Conservation (phyloP, 2,113 vertebrate genomes). For the Pogonocichla stellata region DNA sequence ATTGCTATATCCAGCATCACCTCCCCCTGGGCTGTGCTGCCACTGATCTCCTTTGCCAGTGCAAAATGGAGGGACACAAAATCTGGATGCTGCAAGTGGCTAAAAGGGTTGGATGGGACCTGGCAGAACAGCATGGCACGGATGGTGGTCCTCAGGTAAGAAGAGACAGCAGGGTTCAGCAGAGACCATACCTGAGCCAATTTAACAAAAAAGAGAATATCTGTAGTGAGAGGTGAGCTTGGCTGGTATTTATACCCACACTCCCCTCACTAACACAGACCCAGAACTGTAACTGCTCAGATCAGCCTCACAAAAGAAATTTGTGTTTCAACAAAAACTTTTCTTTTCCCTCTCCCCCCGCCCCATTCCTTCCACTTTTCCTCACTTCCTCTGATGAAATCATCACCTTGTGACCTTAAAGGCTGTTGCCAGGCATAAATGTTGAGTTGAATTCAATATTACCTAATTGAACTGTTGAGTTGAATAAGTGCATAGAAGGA, state of each 20-base stretch:
- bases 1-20: neutral
- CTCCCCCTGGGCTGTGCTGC: fast-evolving
- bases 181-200: neutral
- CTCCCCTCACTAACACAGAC: neutral
- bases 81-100: neutral
- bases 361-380: neutral
- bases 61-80: neutral
- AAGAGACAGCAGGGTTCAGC: neutral
- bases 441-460: neutral
- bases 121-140: fast-evolving
- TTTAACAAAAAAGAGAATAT: neutral
- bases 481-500: neutral
- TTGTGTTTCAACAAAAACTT: neutral
- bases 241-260: neutral
- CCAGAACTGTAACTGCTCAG: neutral
- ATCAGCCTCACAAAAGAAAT: neutral
- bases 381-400: neutral
- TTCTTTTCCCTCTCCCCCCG: fast-evolving
- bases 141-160: fast-evolving
- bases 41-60: neutral
- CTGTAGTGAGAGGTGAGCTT: neutral
- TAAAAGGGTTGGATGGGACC: neutral
- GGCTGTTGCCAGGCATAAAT: neutral
- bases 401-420: neutral
- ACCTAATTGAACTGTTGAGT: neutral